Conservation (phyloP, 2,888 invertebrate genomes). For the Fabriciana adippe region DNA sequence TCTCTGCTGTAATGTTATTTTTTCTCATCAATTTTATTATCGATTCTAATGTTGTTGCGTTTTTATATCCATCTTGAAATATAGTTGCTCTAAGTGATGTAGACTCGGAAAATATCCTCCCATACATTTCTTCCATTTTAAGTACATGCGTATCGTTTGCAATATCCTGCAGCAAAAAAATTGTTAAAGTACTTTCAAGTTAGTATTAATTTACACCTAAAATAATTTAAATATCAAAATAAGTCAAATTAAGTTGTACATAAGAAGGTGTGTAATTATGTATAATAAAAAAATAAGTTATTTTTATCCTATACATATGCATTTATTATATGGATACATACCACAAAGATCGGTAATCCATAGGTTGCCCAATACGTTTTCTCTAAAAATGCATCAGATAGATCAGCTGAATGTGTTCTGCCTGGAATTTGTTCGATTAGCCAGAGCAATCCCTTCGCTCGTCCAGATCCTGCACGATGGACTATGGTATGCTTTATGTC, state of each 20-base stretch:
- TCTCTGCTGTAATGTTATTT: conserved; percentile 64
- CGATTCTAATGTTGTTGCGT: conserved; percentile 64
- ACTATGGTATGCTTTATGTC: conserved; percentile 68
- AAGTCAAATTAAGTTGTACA: not conserved
- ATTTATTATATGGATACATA: conserved; percentile 44
- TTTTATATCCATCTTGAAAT: conserved; percentile 64
- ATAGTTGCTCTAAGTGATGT: conserved; percentile 65
- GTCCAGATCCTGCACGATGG: conserved; percentile 59
- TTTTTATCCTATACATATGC: too few species aligned
- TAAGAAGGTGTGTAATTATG: not conserved
- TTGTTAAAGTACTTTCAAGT: not conserved
- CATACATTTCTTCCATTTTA: conserved; percentile 63
- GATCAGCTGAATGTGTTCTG: conserved; percentile 84
- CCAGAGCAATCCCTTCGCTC: conserved; percentile 79
- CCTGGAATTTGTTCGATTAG: conserved; percentile 91
- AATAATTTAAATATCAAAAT: not conserved
- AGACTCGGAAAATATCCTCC: conserved; percentile 63
- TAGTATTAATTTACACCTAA: not conserved
- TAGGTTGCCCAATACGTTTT: conserved; percentile 89
- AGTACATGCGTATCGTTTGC: conserved; percentile 61
- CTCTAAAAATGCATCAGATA: conserved; percentile 83
- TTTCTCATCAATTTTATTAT: conserved; percentile 70
- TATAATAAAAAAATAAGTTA: too few species aligned
- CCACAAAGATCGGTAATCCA: conserved; percentile 81
- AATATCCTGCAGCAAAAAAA: conserved; percentile 60